These are phyloP conservation scores for Neodiprion pinetum DNA, from an alignment of 1,140 invertebrate genomes.

Conservation along the genomic window DNA sequence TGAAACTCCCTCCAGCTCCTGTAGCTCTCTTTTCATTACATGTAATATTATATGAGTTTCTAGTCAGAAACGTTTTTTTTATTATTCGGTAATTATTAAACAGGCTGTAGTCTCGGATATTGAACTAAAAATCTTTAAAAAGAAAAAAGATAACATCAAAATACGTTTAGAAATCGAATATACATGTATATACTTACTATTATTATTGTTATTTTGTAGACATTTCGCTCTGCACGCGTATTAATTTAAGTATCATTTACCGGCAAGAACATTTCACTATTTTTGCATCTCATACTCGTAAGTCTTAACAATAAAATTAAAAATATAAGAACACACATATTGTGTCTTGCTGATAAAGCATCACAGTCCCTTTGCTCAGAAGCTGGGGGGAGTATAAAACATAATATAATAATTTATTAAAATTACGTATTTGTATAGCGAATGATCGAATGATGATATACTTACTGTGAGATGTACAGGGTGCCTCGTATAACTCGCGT, in stretches of 20 bases:
- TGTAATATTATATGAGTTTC: conserved; percentile 44
- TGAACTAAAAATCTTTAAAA: neutral
- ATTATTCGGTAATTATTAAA: neutral
- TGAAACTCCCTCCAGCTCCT: conserved; percentile 56
- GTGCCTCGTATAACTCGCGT: too few species aligned
- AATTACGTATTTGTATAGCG: conserved; percentile 1
- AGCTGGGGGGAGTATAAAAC: neutral
- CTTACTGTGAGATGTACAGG: too few species aligned
- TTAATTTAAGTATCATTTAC: neutral
- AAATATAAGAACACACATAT: too few species aligned
- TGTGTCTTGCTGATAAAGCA: neutral
- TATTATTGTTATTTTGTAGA: conserved; percentile 27
- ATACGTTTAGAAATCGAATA: neutral
- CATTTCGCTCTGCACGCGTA: too few species aligned
- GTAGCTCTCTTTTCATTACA: conserved; percentile 42
- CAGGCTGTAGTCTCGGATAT: neutral
- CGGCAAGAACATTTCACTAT: neutral
- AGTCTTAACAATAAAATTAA: too few species aligned
- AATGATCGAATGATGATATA: neutral
- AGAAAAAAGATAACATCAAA: neutral
- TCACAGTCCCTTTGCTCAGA: neutral
- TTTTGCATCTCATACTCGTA: neutral
- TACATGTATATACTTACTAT: conserved; percentile 36
- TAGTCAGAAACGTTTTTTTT: conserved; percentile 54
- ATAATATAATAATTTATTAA: conserved; percentile 5